phyloP scores from a whole-genome alignment of 2,888 invertebrate genomes.

The Agrochola circellaris region DNA sequence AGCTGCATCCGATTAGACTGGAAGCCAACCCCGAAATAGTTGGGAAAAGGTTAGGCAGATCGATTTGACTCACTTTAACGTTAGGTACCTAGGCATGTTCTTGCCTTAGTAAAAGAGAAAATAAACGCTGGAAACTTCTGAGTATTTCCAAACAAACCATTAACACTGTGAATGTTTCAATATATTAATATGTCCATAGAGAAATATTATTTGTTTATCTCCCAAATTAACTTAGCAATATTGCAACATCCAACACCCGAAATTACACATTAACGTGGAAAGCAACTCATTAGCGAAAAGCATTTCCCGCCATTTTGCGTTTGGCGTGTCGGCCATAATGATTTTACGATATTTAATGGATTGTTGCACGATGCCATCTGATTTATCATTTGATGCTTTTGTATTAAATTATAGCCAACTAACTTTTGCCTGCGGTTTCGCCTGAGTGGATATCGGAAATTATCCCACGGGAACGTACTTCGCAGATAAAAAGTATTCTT shows the following conservation, averaged over 20 bases:
- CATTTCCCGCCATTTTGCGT: conserved; percentile 45
- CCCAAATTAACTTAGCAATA: conserved; percentile 34
- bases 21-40: too few species aligned
- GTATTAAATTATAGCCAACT: conserved; percentile 6
- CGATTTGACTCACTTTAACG: too few species aligned
- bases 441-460: too few species aligned
- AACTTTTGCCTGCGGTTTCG: too few species aligned
- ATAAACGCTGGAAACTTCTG: background rate
- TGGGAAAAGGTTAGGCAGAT: too few species aligned
- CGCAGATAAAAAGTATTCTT: too few species aligned
- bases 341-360: conserved; percentile 55
- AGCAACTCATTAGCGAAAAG: conserved; percentile 54
- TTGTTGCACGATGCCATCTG: conserved; percentile 34
- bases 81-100: background rate
- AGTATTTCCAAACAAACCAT: conserved; percentile 6
- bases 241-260: conserved; percentile 16
- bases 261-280: conserved; percentile 51
- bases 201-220: conserved; percentile 32
- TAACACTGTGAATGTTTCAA: background rate
- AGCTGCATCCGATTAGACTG: too few species aligned
- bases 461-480: too few species aligned
- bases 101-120: background rate
- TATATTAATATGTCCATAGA: conserved; percentile 17
- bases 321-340: conserved; percentile 49
- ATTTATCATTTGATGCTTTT: conserved; percentile 40